Evolutionary conservation across 1,140 invertebrate species (phyloP), one percentile per base, ranked within the genome.

Genomic region (Diploscapter pachys): DNA sequence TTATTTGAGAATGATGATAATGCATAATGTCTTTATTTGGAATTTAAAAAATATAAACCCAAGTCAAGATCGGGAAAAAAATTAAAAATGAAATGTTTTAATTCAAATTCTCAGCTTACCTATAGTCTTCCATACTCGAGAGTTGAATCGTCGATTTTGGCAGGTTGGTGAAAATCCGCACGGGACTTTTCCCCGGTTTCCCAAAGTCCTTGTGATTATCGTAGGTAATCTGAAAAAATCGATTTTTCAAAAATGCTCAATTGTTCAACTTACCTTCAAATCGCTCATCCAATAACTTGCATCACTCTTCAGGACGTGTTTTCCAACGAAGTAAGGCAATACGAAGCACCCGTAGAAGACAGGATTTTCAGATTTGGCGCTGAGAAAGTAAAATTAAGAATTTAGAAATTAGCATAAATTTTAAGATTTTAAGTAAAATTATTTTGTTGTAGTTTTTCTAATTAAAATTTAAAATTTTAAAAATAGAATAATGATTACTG

Each of bases 201-300:
- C 66, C 51, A 55, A 75, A 76, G 6, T 55, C 57, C 51, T 76
- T 76, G 56, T 76, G 75, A 13, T 73, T 73, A n/a, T 63, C 68
- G 48, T 76, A 76, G 4, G 70, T 71, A 49, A 76, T 59, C 72
- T 74, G n/a, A 8, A 66, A 73, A 53, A 31, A 31, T 31, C 11
- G 4, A 52, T 8, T 51, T 48, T 8, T 53, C 50, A 9, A 53
- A 51, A 48, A 5, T 13, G 1, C 2, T 3, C 13, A 56, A 73
- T n/a, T 4, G 2, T 66, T 13, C 5, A 13, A 70, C 72, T 59
- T 53, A 74, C 70, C 50, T 71, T 51, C 48, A 72, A 72, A 54
- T 76, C 75, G 57, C 51, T 63, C 75, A 76, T 76, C 75, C 75
- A 76, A n/a, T 61, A 71, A 51, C 56, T 53, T 6, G 48, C 62